Base-by-base conservation (phyloP, 2,797 vertebrate species). In the Malacoraja senta region DNA sequence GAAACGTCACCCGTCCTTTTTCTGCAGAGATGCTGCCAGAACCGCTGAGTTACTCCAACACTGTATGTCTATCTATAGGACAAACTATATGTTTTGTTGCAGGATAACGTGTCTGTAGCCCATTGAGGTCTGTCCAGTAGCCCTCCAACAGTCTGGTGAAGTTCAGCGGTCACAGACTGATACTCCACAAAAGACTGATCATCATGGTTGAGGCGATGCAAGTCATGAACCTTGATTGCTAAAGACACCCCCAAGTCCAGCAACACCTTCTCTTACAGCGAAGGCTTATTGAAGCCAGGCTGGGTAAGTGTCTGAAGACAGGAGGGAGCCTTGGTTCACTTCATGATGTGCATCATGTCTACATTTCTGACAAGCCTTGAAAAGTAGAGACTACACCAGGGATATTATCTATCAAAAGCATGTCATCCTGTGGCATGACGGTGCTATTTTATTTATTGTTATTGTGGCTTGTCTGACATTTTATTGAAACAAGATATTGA, bases 381-480 rank as follows among this genome's bases (percentile, higher is more conserved):
- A 35, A 88, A 32, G 32, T 35, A 21, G 61, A 88, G n/a, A 88
- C 61, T 68, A 32, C 61, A 35, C 1, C 63, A 8, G 61, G 58
- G 32, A 65, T 65, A 68, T 88, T 65, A 68, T 38, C 84, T 35
- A 88, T 35, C 61, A 68, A 63, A 88, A 88, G n/a, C 17, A n/a
- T 68, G 84, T 88, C 61, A 88, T 68, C 13, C 35, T 2, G 61
- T 68, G 84, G 32, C n/a, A 21, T 88, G 84, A 8, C 7, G 32
- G n/a, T 32, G 12, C 84, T 21, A 21, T 68, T 68, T 88, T 35
- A 21, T 68, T 88, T 88, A 65, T 88, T 65, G 63, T 88, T 88
- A 21, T 65, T 88, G 84, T 88, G 68, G 84, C 84, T 35, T 88
- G 84, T 68, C 84, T 88, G 84, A 88, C 63, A 88, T 88, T 88